Base-by-base conservation (phyloP, 2,888 invertebrate species). In the Oscheius sp. region DNA sequence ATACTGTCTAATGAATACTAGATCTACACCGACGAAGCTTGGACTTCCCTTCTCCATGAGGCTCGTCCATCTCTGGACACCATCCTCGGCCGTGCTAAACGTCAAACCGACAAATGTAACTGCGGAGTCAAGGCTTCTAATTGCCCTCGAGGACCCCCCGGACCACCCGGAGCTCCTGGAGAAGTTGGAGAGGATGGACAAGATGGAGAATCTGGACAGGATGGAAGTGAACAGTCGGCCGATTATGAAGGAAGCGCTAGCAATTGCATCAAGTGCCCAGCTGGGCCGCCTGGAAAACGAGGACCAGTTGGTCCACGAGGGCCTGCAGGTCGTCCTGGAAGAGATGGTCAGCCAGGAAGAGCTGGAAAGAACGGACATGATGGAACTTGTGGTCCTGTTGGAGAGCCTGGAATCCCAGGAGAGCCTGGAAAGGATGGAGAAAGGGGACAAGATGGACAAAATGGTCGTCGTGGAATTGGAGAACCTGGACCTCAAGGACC, bases 401-500 rank as follows among this genome's bases (percentile, higher is more conserved):
- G 77, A 73, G 69, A 73, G 50, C 69, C 70, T n/a, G 77, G 77
- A 65, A 50, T 51, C 14, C 66, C 73, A 41, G 77, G 77, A 65
- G 49, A 44, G 14, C 66, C 74, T 22, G 74, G 77, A 73, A 47
- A 63, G 44, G 64, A 66, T 32, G 77, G 77, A 62, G 69, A 72
- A 38, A 73, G 70, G 50, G 77, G 77, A 71, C 51, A 49, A 14
- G 68, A 73, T 41, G 77, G 77, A 63, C 36, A 71, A 57, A 64
- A 70, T 41, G 77, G 77, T 61, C 59, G 67, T 17, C 45, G 70
- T 44, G 71, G 59, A 26, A 30, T 41, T 9, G 59, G 59, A 8
- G 17, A 41, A 12, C 44, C 44, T 26, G 59, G 72, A 49, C 65
- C 62, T 41, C 41, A 47, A 20, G 77, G 77, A 65, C 67, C 70